Evolutionary conservation across 1,140 invertebrate genomes (phyloP).

Genomic region (Matsumurasca onukii): DNA sequence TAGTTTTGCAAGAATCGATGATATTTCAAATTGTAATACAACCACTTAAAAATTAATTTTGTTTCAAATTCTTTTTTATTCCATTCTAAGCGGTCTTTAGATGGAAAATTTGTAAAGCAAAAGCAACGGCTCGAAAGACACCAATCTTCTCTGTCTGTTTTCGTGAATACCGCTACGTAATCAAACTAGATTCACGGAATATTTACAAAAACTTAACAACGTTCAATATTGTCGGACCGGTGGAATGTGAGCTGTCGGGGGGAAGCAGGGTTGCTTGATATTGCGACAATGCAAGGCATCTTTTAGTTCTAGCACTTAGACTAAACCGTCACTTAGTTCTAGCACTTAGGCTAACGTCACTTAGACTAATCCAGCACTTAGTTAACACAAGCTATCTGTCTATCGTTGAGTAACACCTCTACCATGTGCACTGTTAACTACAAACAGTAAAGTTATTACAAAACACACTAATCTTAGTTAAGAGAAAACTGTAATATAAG

Average conservation of each 20-base stretch:
- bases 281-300: background rate
- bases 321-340: background rate
- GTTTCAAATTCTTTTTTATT: too few relatives aligned
- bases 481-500: too few relatives aligned
- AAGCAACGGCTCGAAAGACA: background rate
- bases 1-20: background rate
- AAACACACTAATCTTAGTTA: too few relatives aligned
- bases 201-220: slow-evolving; percentile 27
- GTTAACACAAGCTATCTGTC: background rate
- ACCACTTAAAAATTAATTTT: background rate
- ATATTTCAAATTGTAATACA: background rate
- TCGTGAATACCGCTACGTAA: background rate
- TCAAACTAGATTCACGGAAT: slow-evolving; percentile 13
- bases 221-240: slow-evolving; percentile 20
- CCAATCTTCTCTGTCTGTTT: background rate
- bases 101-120: too few relatives aligned
- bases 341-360: background rate
- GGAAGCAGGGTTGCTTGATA: background rate
- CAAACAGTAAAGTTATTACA: too few relatives aligned
- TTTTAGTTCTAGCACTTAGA: background rate
- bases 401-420: too few relatives aligned
- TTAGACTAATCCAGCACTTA: background rate
- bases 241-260: background rate
- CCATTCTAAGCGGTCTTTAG: too few relatives aligned
- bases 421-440: too few relatives aligned